Evolutionary conservation across 2,113 vertebrate species (phyloP).

Genomic region (Thoracochromis brauschi): DNA sequence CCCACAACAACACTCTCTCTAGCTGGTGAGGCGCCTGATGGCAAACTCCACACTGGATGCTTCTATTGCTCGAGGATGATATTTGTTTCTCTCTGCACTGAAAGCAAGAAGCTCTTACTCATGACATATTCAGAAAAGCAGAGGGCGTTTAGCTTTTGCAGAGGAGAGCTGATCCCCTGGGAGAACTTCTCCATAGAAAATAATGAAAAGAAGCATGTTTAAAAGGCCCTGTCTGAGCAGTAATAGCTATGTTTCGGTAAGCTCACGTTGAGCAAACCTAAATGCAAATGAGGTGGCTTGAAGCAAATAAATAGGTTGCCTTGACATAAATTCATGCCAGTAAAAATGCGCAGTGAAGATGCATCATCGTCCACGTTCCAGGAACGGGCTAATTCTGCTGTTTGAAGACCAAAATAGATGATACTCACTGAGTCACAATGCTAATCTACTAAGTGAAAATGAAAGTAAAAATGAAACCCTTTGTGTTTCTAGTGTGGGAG

Average conservation of each 20-base stretch:
- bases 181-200: not conserved
- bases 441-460: not conserved
- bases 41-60: not conserved
- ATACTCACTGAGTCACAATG: not conserved
- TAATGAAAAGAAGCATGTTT: conserved; percentile 6
- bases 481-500: conserved; percentile 11
- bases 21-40: not conserved
- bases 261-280: not conserved
- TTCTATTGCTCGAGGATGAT: not conserved
- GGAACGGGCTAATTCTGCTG: too few species aligned
- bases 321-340: not conserved
- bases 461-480: not conserved
- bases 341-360: not conserved
- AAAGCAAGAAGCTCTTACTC: not conserved
- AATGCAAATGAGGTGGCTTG: not conserved
- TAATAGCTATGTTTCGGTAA: not conserved
- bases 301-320: not conserved
- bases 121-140: not conserved
- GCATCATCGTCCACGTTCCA: not conserved
- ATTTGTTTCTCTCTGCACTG: not conserved
- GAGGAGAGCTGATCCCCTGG: not conserved
- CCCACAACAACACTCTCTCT: not conserved
- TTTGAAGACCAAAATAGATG: not conserved
- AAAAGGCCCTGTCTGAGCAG: not conserved
- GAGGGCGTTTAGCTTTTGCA: not conserved